These are phyloP conservation scores for Spermophilus dauricus DNA, from an alignment of 2,113 vertebrate species.

Conservation along the genomic window DNA sequence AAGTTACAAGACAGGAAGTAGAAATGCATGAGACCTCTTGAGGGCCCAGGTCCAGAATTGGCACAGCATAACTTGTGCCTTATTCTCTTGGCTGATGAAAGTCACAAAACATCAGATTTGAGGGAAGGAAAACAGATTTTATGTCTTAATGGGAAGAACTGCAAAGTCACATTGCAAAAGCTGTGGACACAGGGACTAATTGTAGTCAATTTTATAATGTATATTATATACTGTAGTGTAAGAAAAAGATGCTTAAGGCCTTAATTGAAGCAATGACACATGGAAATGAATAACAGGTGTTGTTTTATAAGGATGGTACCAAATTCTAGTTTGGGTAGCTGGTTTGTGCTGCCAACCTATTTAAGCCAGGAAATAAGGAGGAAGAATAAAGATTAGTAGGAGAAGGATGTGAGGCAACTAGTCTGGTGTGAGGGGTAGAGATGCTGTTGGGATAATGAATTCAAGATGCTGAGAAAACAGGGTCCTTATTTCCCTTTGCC, in stretches of 20 bases:
- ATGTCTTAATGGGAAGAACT: not conserved
- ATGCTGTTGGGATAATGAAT: not conserved
- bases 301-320: not conserved
- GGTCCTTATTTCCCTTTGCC: not conserved
- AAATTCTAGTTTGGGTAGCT: not conserved
- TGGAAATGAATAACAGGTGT: not conserved
- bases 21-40: not conserved
- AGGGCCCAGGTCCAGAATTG: not conserved
- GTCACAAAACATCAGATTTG: not conserved
- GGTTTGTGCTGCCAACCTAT: not conserved
- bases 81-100: not conserved
- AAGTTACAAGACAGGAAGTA: not conserved
- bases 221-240: not conserved
- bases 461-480: not conserved
- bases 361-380: not conserved
- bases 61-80: not conserved
- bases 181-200: not conserved
- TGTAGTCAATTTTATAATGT: not conserved
- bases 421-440: not conserved
- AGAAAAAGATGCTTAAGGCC: not conserved
- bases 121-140: not conserved
- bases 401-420: not conserved
- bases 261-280: not conserved
- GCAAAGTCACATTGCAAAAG: not conserved
- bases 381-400: not conserved